Conservation (phyloP, 2,888 invertebrate genomes). For the Orgyia antiqua region DNA sequence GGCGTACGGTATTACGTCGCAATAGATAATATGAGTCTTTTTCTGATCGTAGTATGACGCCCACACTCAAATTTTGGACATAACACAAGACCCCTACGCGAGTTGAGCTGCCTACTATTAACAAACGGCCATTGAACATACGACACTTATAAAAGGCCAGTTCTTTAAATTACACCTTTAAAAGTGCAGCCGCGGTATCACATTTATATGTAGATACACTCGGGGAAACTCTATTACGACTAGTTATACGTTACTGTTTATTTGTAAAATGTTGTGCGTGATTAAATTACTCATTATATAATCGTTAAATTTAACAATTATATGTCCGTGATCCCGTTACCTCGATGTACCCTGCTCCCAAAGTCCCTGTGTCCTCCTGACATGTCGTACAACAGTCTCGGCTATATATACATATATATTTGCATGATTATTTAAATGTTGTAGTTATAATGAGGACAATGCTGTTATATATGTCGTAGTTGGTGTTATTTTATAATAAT, state of each 20-base stretch:
- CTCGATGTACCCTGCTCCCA: constrained; percentile 17
- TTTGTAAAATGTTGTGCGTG: constrained; percentile 46
- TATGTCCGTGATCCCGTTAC: constrained; percentile 9
- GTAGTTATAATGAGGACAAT: constrained; percentile 22
- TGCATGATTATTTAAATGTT: constrained; percentile 22
- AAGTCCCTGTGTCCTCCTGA: constrained; percentile 19
- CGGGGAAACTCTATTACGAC: too few relatives aligned
- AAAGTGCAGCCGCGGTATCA: too few relatives aligned
- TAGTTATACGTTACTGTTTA: constrained; percentile 46
- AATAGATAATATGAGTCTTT: too few relatives aligned
- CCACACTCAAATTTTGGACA: too few relatives aligned
- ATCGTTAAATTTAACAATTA: constrained; percentile 18
- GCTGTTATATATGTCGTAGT: constrained; percentile 14
- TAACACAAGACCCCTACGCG: too few relatives aligned
- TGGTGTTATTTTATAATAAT: constrained; percentile 21
- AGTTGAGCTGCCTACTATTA: too few relatives aligned
- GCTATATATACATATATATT: constrained; percentile 22
- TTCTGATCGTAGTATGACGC: too few relatives aligned
- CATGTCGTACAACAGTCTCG: constrained; percentile 56
- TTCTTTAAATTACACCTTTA: too few relatives aligned
- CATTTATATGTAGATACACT: too few relatives aligned
- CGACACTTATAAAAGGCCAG: too few relatives aligned
- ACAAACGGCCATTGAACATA: too few relatives aligned
- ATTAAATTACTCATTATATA: constrained; percentile 22
- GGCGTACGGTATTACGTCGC: too few relatives aligned